phyloP scores from a whole-genome alignment of 2,797 vertebrate species.

The Cichlasoma orientale region DNA sequence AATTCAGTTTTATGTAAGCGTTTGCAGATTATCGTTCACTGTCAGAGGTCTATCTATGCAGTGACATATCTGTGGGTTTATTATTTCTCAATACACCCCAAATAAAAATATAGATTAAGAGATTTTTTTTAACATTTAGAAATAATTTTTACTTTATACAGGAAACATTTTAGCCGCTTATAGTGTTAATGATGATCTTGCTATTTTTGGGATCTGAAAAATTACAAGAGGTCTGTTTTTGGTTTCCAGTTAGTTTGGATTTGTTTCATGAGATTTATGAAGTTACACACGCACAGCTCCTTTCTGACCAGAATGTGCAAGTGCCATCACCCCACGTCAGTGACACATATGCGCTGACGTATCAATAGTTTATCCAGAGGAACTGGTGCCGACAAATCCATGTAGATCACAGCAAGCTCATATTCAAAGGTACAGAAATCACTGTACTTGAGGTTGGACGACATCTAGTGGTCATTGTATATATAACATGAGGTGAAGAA shows the following conservation, averaged over 20 bases:
- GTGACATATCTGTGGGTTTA: background rate
- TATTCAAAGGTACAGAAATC: background rate
- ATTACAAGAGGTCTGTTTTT: background rate
- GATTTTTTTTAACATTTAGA: background rate
- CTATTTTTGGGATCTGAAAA: background rate
- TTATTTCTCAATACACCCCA: background rate
- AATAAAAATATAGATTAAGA: background rate
- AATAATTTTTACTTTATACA: background rate
- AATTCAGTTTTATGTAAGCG: background rate
- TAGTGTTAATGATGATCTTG: background rate
- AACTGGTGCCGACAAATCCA: background rate
- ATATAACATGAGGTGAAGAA: background rate
- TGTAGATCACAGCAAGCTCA: background rate
- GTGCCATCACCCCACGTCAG: background rate
- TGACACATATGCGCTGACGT: background rate
- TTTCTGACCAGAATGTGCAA: background rate
- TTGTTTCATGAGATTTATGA: background rate
- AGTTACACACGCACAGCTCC: background rate
- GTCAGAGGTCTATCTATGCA: background rate
- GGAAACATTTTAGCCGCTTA: background rate
- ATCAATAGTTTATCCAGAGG: background rate
- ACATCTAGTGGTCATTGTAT: constrained; percentile 61
- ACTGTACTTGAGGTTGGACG: constrained; percentile 12
- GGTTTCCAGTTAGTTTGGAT: background rate
- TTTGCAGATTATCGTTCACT: background rate